These are phyloP conservation scores for Pandemis corylana DNA, from an alignment of 2,888 invertebrate genomes.

Conservation along the genomic window DNA sequence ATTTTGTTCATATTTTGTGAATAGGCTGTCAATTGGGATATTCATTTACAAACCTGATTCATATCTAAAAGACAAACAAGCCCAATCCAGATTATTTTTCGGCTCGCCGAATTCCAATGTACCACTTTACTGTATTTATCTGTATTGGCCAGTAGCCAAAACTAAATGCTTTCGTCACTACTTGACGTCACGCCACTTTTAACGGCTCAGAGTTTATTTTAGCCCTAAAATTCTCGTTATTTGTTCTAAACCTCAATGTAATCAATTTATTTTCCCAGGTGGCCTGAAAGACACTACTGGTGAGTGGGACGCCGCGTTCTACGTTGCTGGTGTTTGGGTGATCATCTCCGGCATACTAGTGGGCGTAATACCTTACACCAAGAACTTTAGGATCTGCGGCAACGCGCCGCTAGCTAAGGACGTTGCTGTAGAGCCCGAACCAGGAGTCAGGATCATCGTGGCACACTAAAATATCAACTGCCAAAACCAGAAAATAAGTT, in stretches of 20 bases:
- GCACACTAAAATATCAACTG: constrained; percentile 61
- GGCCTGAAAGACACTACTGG: constrained; percentile 86
- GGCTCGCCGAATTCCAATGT: no score
- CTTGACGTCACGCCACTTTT: no score
- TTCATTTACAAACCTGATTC: no score
- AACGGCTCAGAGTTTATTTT: no score
- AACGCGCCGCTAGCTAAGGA: constrained; percentile 79
- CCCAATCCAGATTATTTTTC: no score
- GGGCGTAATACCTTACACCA: constrained; percentile 87
- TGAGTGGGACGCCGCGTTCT: constrained; percentile 92
- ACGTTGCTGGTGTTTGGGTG: constrained; percentile 92
- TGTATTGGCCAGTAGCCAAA: no score
- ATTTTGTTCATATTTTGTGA: no score
- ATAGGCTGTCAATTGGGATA: no score
- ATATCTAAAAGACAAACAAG: no score
- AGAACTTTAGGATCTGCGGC: constrained; percentile 86
- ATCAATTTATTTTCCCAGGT: constrained; percentile 58
- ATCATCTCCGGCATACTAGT: constrained; percentile 90
- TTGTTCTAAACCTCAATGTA: not conserved
- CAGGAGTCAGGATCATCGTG: constrained; percentile 76
- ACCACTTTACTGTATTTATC: no score
- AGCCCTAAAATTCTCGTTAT: no score
- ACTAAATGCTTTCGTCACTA: no score
- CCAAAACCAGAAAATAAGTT: not conserved
- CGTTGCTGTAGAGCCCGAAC: constrained; percentile 74